phyloP scores from a whole-genome alignment of 1,140 invertebrate genomes.

The Rhopalosiphum padi region DNA sequence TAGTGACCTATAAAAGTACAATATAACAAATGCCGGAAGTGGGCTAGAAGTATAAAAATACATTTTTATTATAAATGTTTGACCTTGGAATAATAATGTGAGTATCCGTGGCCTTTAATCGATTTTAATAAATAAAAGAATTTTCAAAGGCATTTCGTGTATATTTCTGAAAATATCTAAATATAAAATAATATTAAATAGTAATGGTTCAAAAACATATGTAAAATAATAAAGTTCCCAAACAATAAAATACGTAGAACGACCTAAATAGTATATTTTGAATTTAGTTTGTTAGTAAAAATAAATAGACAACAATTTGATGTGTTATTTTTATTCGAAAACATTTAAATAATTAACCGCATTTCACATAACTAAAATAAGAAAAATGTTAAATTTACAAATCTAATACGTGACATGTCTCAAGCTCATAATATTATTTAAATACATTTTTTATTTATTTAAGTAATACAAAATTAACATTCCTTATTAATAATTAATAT shows the following conservation, averaged over 20 bases:
- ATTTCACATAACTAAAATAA: too few species aligned
- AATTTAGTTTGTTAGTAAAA: neutral
- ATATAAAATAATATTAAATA: neutral
- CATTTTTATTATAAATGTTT: conserved; percentile 19
- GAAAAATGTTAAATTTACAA: too few species aligned
- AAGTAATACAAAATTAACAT: neutral
- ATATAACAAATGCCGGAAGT: neutral
- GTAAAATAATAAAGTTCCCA: neutral
- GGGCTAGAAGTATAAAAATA: neutral
- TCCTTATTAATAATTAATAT: neutral
- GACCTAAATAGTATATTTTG: neutral
- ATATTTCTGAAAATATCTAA: neutral
- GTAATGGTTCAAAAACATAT: neutral
- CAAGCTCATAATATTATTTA: too few species aligned
- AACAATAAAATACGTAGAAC: neutral
- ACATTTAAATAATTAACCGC: too few species aligned
- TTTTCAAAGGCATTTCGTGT: neutral
- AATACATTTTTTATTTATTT: neutral
- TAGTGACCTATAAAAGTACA: neutral
- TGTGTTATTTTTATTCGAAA: neutral
- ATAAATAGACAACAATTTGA: neutral
- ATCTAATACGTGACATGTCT: too few species aligned
- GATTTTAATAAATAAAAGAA: neutral
- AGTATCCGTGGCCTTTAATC: neutral
- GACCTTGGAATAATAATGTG: conserved; percentile 16